Evolutionary conservation across 2,797 vertebrate species (phyloP).

Genomic region (Cynodonichthys magdalenae): DNA sequence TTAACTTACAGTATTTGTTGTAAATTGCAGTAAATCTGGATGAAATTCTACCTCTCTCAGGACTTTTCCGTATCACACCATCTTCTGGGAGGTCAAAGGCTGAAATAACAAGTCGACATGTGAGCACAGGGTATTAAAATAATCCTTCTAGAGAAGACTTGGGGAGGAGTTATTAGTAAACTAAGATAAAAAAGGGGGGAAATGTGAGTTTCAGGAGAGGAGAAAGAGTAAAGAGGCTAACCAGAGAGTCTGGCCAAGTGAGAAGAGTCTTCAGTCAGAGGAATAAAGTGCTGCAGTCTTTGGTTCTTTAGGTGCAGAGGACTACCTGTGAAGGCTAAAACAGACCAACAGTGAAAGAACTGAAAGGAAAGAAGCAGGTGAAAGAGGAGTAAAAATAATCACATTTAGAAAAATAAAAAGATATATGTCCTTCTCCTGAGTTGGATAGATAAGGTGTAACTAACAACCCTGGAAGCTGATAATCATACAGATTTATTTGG

Average conservation of each 20-base stretch:
- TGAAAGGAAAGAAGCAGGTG: conserved; percentile 35
- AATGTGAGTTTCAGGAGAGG: conserved; percentile 24
- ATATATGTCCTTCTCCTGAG: too few relatives aligned
- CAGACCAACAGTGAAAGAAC: conserved; percentile 53
- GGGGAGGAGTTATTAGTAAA: not conserved
- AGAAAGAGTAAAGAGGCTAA: conserved; percentile 78
- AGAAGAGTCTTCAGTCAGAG: conserved; percentile 87
- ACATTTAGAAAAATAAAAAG: not conserved
- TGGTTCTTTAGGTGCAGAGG: conserved; percentile 84
- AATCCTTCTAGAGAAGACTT: not conserved
- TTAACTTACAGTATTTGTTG: not conserved
- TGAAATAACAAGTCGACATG: conserved; percentile 53
- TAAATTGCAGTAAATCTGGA: not conserved
- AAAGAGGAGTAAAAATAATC: conserved; percentile 10
- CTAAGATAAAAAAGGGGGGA: conserved; percentile 18
- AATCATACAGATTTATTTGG: too few relatives aligned
- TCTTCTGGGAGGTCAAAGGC: conserved; percentile 85
- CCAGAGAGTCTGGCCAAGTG: conserved; percentile 88
- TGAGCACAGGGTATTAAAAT: conserved; percentile 16
- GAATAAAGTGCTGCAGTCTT: conserved; percentile 82
- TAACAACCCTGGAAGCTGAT: too few relatives aligned
- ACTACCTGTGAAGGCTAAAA: conserved; percentile 90
- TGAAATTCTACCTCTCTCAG: conserved; percentile 87
- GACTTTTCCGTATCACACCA: conserved; percentile 86
- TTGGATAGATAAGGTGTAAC: too few relatives aligned